Base-by-base conservation (phyloP, 2,888 invertebrate genomes). In the Nymphalis c-album region DNA sequence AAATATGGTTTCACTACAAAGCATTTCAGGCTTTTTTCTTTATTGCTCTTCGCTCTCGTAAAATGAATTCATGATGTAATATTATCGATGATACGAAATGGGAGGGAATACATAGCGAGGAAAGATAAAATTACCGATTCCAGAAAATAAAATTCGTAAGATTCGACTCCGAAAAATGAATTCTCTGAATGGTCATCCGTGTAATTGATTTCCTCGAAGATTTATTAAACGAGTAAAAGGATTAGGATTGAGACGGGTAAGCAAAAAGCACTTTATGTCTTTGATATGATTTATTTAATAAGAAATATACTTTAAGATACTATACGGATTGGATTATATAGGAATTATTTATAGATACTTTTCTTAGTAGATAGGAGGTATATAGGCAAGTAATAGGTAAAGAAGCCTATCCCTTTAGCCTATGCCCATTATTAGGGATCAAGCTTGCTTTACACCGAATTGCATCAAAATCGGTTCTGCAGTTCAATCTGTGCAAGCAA, bases 1-100 rank as follows among this genome's bases (percentile, higher is more conserved):
- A 50, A 50, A 50, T 51, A 51, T 51, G 51, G 22, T 51, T 51
- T 76, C 76, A 75, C 73, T 75, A 70, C 53, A 63, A 45, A 60
- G 68, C 70, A 71, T 73, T 71, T 48, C 55, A 76, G 75, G 77
- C 55, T 47, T 72, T 79, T 65, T 55, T 57, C 80, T 83, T 81
- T 82, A 84, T 82, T 69, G 77, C 69, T 71, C 71, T 75, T 80
- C 78, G 79, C 75, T 75, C 74, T 73, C 79, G 77, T 80, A 81
- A 76, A 72, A 55, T 67, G 73, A 72, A 74, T 76, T 75, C 74
- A 73, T 61, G 61, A 67, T 71, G 73, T 70, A 69, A 70, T 73
- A 68, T 76, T 74, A 76, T 76, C 74, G 74, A 74, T 74, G 72
- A 69, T 70, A 69, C 61, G 61, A 67, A 69, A 60, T 70, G 59